Evolutionary conservation across 1,140 invertebrate genomes (phyloP).

Genomic region (Physella acuta): DNA sequence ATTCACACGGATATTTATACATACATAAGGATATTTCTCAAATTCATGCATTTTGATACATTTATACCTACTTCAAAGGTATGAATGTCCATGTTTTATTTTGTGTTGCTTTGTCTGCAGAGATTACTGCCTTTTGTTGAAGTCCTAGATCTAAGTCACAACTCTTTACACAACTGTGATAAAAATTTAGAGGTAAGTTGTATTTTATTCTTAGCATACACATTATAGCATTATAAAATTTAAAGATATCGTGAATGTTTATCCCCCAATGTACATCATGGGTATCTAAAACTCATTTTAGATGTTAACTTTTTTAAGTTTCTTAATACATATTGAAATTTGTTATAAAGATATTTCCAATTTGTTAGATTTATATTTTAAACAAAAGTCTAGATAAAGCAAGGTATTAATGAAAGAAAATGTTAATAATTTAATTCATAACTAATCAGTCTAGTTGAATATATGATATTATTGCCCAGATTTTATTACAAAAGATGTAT

Average conservation of each 20-base stretch:
- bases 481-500: not conserved
- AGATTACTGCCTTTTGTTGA: slow-evolving; percentile 37
- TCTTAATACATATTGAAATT: not conserved
- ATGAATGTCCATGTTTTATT: not conserved
- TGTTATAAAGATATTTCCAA: not conserved
- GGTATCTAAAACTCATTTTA: not conserved
- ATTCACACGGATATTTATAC: too few species aligned
- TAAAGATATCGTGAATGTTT: not conserved
- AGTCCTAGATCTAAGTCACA: slow-evolving; percentile 40
- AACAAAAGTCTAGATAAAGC: too few species aligned
- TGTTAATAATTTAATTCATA: too few species aligned
- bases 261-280: not conserved
- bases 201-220: not conserved
- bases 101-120: slow-evolving; percentile 26
- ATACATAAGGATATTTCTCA: not conserved
- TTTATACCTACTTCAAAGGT: not conserved
- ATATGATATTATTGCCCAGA: too few species aligned
- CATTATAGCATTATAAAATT: not conserved
- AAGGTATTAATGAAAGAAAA: too few species aligned
- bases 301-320: not conserved
- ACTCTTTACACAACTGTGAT: slow-evolving; percentile 18
- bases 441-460: too few species aligned
- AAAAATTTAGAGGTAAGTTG: slow-evolving; percentile 2
- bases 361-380: not conserved
- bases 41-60: not conserved